phyloP scores from a whole-genome alignment of 2,797 vertebrate species.

The Diceros bicornis region DNA sequence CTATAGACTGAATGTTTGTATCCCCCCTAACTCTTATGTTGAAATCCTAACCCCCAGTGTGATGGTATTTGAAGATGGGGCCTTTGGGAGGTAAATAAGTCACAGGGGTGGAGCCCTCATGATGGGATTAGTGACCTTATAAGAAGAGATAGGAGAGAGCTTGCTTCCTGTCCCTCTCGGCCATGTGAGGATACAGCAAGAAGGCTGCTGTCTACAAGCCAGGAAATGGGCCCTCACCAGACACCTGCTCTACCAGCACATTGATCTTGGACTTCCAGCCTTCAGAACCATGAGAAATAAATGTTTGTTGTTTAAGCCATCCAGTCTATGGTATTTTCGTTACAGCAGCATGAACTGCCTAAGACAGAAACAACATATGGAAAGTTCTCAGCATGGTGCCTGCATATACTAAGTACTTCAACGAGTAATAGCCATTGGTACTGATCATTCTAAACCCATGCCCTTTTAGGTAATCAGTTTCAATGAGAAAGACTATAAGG shows the following conservation, averaged over 20 bases:
- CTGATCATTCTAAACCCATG: not conserved
- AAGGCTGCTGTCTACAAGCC: no score
- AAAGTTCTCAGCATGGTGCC: not conserved
- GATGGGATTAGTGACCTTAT: not conserved
- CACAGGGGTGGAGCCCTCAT: accelerated
- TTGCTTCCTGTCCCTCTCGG: not conserved
- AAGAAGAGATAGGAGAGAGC: not conserved
- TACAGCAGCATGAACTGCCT: not conserved
- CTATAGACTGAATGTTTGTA: not conserved
- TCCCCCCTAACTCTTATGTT: not conserved
- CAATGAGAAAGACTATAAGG: not conserved
- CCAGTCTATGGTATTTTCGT: not conserved
- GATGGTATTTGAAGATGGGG: not conserved
- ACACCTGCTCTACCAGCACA: not conserved
- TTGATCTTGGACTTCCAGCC: not conserved
- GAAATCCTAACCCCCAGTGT: not conserved
- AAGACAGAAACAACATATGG: not conserved
- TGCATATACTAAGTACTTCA: not conserved
- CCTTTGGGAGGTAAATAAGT: not conserved
- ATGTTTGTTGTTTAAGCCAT: not conserved
- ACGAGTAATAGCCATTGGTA: not conserved
- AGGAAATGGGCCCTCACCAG: not conserved
- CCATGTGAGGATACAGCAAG: not conserved
- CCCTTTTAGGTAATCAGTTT: not conserved
- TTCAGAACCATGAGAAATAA: not conserved